Evolutionary conservation across 2,113 vertebrate genomes (phyloP).

Genomic region (Odontophorus gujanensis): DNA sequence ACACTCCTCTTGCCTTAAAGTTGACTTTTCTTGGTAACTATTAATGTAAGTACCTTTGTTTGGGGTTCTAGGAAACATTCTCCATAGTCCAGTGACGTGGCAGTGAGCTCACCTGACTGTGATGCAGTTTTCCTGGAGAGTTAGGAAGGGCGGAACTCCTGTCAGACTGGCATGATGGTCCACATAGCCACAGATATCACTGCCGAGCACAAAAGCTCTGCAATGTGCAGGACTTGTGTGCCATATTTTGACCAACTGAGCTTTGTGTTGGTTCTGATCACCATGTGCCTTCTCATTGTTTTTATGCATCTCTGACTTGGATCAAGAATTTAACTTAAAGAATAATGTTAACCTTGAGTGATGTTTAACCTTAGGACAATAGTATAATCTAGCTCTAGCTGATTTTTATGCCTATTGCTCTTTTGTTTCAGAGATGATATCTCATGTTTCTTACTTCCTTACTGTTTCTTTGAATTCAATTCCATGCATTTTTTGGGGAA

Average conservation of each 20-base stretch:
- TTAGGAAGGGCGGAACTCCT: slow-evolving; percentile 35
- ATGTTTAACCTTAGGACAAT: slow-evolving; percentile 13
- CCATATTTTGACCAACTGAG: accelerated
- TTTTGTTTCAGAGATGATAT: background rate
- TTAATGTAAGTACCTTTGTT: slow-evolving; percentile 3
- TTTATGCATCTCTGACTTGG: background rate
- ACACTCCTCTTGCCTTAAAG: background rate
- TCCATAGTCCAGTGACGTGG: slow-evolving; percentile 12
- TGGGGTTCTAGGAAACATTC: slow-evolving; percentile 50
- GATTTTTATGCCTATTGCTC: background rate
- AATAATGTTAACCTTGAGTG: background rate
- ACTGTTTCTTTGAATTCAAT: slow-evolving; percentile 15
- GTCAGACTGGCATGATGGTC: background rate
- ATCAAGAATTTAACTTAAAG: background rate
- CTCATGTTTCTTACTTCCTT: background rate
- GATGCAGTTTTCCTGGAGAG: slow-evolving; percentile 56
- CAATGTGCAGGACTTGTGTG: accelerated
- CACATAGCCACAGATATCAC: slow-evolving; percentile 10
- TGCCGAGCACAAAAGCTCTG: background rate
- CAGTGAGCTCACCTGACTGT: slow-evolving; percentile 13
- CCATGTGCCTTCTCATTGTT: background rate
- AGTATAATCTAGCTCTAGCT: background rate
- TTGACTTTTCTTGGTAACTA: slow-evolving; percentile 22
- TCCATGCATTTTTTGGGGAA: background rate
- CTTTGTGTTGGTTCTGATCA: background rate